These are phyloP conservation scores for Thalassarche chlororhynchos DNA, from an alignment of 2,113 vertebrate genomes.

Conservation along the genomic window DNA sequence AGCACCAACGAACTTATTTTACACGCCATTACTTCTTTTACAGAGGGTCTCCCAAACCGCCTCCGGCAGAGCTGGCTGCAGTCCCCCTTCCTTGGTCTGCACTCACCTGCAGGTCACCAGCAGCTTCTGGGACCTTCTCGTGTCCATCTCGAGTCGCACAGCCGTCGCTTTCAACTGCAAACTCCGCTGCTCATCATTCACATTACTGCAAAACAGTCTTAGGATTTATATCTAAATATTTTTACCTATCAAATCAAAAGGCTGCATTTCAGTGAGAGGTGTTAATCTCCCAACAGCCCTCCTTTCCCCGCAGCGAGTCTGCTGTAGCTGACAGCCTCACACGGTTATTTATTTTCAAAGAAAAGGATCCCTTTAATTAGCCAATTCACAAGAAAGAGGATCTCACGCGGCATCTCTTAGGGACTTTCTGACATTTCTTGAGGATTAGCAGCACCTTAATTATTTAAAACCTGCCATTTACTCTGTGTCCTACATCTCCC, in stretches of 20 bases:
- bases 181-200: fast-evolving
- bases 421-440: constrained; percentile 11
- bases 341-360: neutral
- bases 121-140: neutral
- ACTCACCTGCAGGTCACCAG: neutral
- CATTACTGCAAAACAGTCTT: fast-evolving
- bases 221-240: fast-evolving
- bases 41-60: neutral
- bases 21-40: fast-evolving
- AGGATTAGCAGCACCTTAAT: constrained; percentile 29
- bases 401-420: neutral
- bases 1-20: fast-evolving
- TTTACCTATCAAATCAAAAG: fast-evolving
- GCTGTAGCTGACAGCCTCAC: neutral
- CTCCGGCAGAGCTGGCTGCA: too few species aligned
- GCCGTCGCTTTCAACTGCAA: fast-evolving
- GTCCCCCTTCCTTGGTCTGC: neutral
- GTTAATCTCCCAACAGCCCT: neutral
- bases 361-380: neutral
- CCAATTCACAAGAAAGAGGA: neutral
- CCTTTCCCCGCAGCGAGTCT: neutral
- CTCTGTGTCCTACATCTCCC: neutral
- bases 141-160: neutral
- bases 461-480: constrained; percentile 23
- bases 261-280: fast-evolving